Base-by-base conservation (phyloP, 2,888 invertebrate species). In the Phyllotreta striolata region DNA sequence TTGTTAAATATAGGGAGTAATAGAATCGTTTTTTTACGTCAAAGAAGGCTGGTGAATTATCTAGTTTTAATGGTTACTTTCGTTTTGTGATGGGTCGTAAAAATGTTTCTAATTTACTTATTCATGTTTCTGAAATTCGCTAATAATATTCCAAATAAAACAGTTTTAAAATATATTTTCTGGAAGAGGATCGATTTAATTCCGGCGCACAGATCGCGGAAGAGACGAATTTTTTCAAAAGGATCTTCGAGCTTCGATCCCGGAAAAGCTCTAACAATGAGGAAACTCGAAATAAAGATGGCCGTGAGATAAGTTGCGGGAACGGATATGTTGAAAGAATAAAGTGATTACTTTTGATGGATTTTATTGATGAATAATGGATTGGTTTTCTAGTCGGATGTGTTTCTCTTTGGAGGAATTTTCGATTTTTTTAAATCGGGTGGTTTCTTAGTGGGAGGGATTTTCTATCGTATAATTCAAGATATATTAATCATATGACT, bases 141-240 rank as follows among this genome's bases (percentile, higher is more conserved):
- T 24, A 24, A 24, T n/a, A n/a, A n/a, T n/a, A n/a, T n/a, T n/a
- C n/a, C n/a, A n/a, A n/a, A n/a, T n/a, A n/a, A n/a, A n/a, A n/a
- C n/a, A n/a, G n/a, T n/a, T n/a, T n/a, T n/a, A n/a, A n/a, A n/a
- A n/a, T n/a, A n/a, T n/a, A n/a, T n/a, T n/a, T n/a, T n/a, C n/a
- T n/a, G 34, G 47, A 4, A 14, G 56, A 37, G 57, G 46, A 55
- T 54, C 62, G 60, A 64, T 65, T 66, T 70, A 70, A 70, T 70
- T 64, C 66, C 55, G 63, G 61, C 63, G 62, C n/a, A 70, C 65
- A 70, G 70, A 68, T 68, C 64, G 12, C 43, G 39, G 40, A 54
- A 39, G 39, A 54, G 54, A n/a, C 39, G 12, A 54, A 54, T 54
- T 54, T 54, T 54, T 54, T 40, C n/a, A n/a, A 54, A 54, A 54